Percentiles rank a stretch among this genome's conserved stretches.
Evolutionary conservation across 2,888 invertebrate genomes (phyloP).

Genomic region (Bombylius discolor): DNA sequence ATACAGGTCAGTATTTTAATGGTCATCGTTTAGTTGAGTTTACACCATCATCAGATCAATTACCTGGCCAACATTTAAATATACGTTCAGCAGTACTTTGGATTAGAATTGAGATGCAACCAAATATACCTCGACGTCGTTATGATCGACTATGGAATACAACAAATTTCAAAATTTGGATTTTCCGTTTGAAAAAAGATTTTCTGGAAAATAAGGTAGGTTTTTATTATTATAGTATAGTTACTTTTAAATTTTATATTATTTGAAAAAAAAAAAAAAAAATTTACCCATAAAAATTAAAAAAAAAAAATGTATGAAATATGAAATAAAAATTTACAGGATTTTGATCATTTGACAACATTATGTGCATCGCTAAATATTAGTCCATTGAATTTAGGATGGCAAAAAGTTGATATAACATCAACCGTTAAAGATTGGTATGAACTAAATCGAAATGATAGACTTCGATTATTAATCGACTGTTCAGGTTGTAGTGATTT

Average conservation of each 20-base stretch:
- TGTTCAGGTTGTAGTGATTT: constrained; percentile 69
- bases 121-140: not conserved
- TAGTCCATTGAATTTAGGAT: constrained; percentile 55
- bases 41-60: constrained; percentile 50
- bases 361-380: constrained; percentile 44
- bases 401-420: constrained; percentile 80
- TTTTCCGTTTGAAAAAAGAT: constrained; percentile 45
- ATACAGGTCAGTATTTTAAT: constrained; percentile 65
- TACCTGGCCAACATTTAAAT: constrained; percentile 43
- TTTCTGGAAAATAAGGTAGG: constrained; percentile 41
- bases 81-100: constrained; percentile 71
- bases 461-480: constrained; percentile 67
- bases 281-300: not conserved
- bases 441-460: constrained; percentile 37
- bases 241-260: not conserved
- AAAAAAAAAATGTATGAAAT: not conserved
- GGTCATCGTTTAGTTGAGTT: constrained; percentile 78
- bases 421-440: constrained; percentile 65
- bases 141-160: not conserved
- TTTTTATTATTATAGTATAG: not conserved
- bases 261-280: not conserved
- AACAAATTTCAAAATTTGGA: constrained; percentile 50
- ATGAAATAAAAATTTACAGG: constrained; percentile 1
- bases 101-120: constrained; percentile 40
- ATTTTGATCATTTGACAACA: constrained; percentile 32